A percentile compares a stretch with the other conserved stretches of the same genome.
Conservation (phyloP, 2,113 vertebrate species). For the Danio rerio region GRCz12tu NC_133197.1:18450001-18450500, state of each 20-base stretch:
- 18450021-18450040: no score
- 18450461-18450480: no score
- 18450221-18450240: background rate
- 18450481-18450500: no score
- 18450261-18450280: background rate
- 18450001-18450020: background rate
- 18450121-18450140: slow-evolving; percentile 19
- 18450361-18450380: no score
- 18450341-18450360: background rate
- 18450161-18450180: background rate
- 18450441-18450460: background rate
- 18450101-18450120: background rate
- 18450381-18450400: background rate
- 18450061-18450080: background rate
- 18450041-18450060: background rate
- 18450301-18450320: background rate
- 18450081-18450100: slow-evolving; percentile 18
- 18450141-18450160: slow-evolving; percentile 20
- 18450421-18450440: background rate
- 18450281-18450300: background rate
- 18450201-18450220: slow-evolving; percentile 12
- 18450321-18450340: background rate
- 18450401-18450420: background rate
- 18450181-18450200: background rate
- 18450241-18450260: background rate